Percentiles rank a stretch among this genome's conserved stretches.
Evolutionary conservation across 2,113 vertebrate genomes (phyloP).

Genomic region (Bubo scandiacus): DNA sequence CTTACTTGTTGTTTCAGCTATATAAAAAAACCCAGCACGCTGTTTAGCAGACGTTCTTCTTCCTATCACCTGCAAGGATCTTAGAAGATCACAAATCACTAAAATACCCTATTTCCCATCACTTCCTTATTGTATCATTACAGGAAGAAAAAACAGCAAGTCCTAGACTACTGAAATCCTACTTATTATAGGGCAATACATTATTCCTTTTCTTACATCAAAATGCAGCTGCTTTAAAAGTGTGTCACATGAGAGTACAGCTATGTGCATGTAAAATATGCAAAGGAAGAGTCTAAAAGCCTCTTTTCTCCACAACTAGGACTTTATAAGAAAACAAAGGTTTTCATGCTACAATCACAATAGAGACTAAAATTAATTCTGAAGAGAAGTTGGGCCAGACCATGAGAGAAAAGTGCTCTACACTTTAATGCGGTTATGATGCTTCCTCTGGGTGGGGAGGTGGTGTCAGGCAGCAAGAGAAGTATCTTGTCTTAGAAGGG

Average conservation of each 20-base stretch:
- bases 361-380: not conserved
- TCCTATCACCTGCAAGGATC: not conserved
- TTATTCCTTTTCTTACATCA: not conserved
- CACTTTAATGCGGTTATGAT: fast-evolving
- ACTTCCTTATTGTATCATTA: not conserved
- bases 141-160: fast-evolving
- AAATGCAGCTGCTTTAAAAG: not conserved
- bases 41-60: fast-evolving
- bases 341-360: not conserved
- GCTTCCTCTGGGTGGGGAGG: not conserved
- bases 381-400: not conserved
- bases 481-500: not conserved
- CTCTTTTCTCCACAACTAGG: not conserved
- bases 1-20: not conserved
- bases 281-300: not conserved
- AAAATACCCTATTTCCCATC: not conserved
- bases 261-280: not conserved
- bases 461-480: not conserved
- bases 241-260: fast-evolving
- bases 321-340: not conserved
- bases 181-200: not conserved
- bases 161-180: not conserved
- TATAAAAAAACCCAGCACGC: not conserved
- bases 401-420: not conserved
- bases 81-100: not conserved